Percentiles rank a stretch among this genome's conserved stretches.
Conservation (phyloP, 2,113 vertebrate genomes). For the Scalopus aquaticus region DNA sequence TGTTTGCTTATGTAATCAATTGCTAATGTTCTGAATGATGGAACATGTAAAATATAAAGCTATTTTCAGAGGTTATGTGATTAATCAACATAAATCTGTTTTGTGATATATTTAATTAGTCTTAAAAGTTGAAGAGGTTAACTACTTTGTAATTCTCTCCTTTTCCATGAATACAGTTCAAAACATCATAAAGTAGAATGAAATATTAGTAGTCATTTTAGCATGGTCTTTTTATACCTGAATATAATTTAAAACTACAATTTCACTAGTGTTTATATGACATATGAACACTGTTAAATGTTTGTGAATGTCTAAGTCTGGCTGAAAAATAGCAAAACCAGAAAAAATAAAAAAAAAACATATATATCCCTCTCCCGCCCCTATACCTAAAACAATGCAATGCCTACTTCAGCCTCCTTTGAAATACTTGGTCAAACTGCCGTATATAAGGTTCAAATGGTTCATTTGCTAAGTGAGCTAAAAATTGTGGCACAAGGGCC, state of each 20-base stretch:
- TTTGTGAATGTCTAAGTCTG: neutral
- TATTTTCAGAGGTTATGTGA: neutral
- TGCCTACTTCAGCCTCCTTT: neutral
- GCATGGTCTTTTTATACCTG: fast-evolving
- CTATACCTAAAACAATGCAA: neutral
- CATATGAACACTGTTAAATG: neutral
- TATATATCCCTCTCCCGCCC: neutral
- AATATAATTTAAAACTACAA: neutral
- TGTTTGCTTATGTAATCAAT: neutral
- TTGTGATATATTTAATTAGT: neutral
- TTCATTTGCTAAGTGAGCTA: neutral
- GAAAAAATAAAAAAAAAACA: too few species aligned
- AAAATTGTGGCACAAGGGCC: neutral
- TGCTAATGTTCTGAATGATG: neutral
- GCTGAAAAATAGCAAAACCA: neutral
- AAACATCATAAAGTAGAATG: neutral
- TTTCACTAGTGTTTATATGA: neutral
- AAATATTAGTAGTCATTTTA: neutral
- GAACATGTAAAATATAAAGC: neutral
- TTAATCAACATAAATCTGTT: neutral
- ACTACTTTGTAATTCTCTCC: neutral
- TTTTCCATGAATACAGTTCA: neutral
- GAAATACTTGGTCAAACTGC: neutral
- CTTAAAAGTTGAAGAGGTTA: neutral
- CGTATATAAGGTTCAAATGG: neutral